Conservation (phyloP, 2,888 invertebrate species). For the Habrosyne pyritoides region DNA sequence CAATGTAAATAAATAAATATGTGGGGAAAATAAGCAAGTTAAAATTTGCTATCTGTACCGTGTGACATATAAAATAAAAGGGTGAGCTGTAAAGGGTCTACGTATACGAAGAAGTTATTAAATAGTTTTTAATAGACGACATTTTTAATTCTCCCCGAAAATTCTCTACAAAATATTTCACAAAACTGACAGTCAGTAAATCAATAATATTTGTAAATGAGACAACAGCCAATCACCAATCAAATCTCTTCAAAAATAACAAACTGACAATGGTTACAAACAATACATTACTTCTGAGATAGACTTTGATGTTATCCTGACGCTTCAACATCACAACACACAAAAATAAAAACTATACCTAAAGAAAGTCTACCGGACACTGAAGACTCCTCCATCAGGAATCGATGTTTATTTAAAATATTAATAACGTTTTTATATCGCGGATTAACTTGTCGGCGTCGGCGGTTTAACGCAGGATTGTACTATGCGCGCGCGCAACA, state of each 20-base stretch:
- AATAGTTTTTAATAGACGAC: no score
- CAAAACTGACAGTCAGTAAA: not conserved
- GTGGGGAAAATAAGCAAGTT: no score
- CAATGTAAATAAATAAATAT: no score
- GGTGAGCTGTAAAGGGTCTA: no score
- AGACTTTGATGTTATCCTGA: slow-evolving; percentile 20
- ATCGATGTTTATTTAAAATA: slow-evolving; percentile 7
- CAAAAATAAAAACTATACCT: slow-evolving; percentile 13
- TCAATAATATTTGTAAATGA: not conserved
- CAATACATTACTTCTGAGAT: slow-evolving; percentile 10
- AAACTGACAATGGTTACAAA: slow-evolving; percentile 11
- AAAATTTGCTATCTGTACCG: no score
- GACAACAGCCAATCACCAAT: no score
- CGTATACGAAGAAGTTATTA: no score
- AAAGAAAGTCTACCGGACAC: slow-evolving; percentile 6
- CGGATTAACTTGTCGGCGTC: not conserved
- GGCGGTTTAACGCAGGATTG: not conserved
- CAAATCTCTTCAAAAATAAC: no score
- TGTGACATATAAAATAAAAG: no score
- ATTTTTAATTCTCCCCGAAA: no score
- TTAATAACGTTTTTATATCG: not conserved
- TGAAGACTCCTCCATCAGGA: slow-evolving; percentile 14
- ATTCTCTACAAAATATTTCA: no score
- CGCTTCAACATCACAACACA: slow-evolving; percentile 21
- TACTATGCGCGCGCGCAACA: not conserved